Base-by-base conservation (phyloP, 2,888 invertebrate species). In the Nycteola revayana region DNA sequence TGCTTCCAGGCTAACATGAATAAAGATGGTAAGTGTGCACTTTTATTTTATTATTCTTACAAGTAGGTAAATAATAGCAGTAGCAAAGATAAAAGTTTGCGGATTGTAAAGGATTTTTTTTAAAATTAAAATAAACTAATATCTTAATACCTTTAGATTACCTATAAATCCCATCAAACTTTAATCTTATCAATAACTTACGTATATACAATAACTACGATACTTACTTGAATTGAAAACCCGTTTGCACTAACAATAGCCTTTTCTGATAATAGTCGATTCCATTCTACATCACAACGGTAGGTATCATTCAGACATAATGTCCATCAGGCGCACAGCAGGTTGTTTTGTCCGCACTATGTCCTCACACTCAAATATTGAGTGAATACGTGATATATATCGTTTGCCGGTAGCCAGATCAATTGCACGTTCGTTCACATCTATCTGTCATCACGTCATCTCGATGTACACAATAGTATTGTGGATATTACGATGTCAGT, bases 1-100 rank as follows among this genome's bases (percentile, higher is more conserved):
- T 98, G 98, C 82, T 98, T 98, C 79, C 95, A 96, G 77, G 97
- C 96, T 33, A 94, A 96, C 63, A 98, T 98, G 98, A 98, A 98
- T 84, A 97, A 97, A 90, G 98, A 98, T 86, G 98, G 98, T 98
- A 83, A 94, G 96, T 87, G 9, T 21, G 5, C n/a, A n/a, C n/a
- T n/a, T n/a, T n/a, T n/a, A n/a, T n/a, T n/a, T n/a, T n/a, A n/a
- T n/a, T n/a, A n/a, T n/a, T n/a, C n/a, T n/a, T n/a, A n/a, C n/a
- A n/a, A n/a, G n/a, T n/a, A n/a, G n/a, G n/a, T n/a, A n/a, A n/a
- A n/a, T n/a, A n/a, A n/a, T n/a, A n/a, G n/a, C n/a, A n/a, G n/a
- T n/a, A n/a, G n/a, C n/a, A n/a, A n/a, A n/a, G n/a, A n/a, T n/a
- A n/a, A n/a, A n/a, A n/a, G n/a, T n/a, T n/a, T n/a, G n/a, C n/a